Evolutionary conservation across 2,113 vertebrate species (phyloP).

Genomic region (Micronisus gabar): DNA sequence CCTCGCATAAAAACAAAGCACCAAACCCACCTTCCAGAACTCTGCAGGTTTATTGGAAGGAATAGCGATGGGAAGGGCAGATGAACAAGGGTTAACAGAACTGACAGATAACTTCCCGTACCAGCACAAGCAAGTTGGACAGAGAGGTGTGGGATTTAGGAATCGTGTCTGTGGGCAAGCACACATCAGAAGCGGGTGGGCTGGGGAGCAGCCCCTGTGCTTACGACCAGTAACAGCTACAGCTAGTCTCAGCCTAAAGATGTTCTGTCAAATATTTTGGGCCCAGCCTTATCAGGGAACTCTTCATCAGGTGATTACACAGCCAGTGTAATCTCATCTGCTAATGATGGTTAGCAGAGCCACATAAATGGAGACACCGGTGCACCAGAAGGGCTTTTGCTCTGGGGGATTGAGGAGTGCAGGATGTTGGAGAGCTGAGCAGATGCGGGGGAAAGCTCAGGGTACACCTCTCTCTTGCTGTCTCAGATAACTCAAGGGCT

Average conservation of each 20-base stretch:
- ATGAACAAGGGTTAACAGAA: neutral
- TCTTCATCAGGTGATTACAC: neutral
- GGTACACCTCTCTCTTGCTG: neutral
- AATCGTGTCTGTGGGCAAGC: accelerated
- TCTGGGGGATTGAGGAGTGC: neutral
- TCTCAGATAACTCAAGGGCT: neutral
- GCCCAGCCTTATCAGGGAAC: neutral
- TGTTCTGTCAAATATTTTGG: neutral
- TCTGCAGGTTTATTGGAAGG: neutral
- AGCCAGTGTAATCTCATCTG: neutral
- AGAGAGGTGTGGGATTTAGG: neutral
- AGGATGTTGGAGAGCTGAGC: neutral
- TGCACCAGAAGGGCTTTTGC: neutral
- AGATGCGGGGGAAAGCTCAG: neutral
- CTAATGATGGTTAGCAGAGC: neutral
- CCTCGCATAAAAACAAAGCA: neutral
- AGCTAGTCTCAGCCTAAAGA: neutral
- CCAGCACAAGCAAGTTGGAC: neutral
- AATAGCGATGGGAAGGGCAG: neutral
- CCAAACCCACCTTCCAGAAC: neutral
- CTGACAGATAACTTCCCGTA: neutral
- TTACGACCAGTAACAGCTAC: neutral
- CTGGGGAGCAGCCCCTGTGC: neutral
- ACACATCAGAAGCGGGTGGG: neutral
- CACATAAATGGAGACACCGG: neutral